Conservation (phyloP, 1,140 invertebrate genomes). For the Ridgeia piscesae region DNA sequence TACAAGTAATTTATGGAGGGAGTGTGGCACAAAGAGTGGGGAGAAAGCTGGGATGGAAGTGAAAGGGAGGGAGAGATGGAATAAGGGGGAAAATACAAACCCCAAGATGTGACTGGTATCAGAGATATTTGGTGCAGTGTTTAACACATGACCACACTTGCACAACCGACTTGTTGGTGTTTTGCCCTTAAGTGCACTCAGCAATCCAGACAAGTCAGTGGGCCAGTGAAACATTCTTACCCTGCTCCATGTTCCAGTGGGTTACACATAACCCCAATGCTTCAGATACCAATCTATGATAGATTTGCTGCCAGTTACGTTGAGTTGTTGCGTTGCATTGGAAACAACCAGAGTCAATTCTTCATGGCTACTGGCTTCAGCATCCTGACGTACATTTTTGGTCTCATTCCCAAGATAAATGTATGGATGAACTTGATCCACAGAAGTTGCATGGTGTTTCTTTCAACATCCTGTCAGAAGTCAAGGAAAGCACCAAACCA, state of each 20-base stretch:
- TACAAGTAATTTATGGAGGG: too few species aligned
- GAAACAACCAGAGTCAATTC: too few species aligned
- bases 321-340: background rate
- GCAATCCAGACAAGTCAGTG: background rate
- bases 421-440: too few species aligned
- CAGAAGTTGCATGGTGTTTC: too few species aligned
- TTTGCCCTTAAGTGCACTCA: background rate
- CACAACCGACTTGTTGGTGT: background rate
- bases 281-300: background rate
- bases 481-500: background rate
- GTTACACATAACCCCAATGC: background rate
- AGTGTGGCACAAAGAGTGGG: too few species aligned
- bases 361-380: too few species aligned
- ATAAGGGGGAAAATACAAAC: too few species aligned
- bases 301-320: background rate
- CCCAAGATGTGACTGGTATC: background rate
- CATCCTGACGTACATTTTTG: too few species aligned
- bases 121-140: background rate
- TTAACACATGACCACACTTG: background rate
- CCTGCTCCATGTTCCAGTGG: background rate
- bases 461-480: too few species aligned
- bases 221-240: background rate
- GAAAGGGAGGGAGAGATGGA: too few species aligned
- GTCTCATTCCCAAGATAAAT: too few species aligned
- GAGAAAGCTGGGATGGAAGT: too few species aligned